A percentile compares a stretch with the other conserved stretches of the same genome.
Evolutionary conservation across 23 tunicate genomes (phyloP).

Genomic region (Corella eumyota): DNA sequence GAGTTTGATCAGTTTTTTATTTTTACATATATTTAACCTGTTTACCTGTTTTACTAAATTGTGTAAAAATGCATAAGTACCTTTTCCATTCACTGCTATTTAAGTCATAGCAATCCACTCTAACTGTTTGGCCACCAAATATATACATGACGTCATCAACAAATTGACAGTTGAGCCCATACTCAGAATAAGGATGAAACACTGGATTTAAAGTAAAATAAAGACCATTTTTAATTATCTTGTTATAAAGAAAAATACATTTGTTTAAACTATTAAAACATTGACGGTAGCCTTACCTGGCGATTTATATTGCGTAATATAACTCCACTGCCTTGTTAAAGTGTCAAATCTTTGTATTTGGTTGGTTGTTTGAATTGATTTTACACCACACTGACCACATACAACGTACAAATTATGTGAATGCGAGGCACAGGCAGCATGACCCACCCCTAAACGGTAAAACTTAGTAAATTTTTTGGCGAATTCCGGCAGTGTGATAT

Average conservation of each 20-base stretch:
- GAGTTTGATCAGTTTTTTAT: no score
- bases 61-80: no score
- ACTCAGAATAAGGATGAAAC: background rate
- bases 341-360: background rate
- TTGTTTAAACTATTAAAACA: no score
- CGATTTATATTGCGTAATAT: background rate
- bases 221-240: no score
- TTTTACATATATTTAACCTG: no score
- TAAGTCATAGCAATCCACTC: background rate
- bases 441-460: background rate
- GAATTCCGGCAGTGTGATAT: no score
- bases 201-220: background rate
- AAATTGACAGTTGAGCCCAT: background rate
- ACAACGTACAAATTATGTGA: background rate
- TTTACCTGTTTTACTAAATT: no score
- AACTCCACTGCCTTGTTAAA: background rate
- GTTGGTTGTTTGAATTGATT: background rate
- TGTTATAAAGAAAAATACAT: no score
- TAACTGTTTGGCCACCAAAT: background rate
- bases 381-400: slow-evolving; percentile 4
- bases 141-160: background rate
- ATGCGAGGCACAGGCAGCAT: slow-evolving; percentile 2
- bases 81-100: background rate
- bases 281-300: background rate
- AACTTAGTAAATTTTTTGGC: no score